A percentile compares a stretch with the other conserved stretches of the same genome.
Evolutionary conservation across 2,888 invertebrate species (phyloP).

Genomic region (Drosophila affinis): DNA sequence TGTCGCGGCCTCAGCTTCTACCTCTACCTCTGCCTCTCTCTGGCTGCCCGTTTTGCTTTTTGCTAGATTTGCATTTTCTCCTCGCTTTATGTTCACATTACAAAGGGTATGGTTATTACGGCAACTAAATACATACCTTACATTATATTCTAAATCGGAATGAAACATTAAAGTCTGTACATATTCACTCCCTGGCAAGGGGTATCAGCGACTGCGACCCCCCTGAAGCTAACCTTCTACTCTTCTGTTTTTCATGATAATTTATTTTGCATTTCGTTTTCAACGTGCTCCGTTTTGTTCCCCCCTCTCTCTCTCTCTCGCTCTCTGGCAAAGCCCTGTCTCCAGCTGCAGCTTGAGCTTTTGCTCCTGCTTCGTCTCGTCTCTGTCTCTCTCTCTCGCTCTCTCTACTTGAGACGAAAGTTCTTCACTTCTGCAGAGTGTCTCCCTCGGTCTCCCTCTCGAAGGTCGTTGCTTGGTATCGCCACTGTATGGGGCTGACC

Average conservation of each 20-base stretch:
- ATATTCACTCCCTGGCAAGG: not conserved
- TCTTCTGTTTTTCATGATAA: conserved; percentile 14
- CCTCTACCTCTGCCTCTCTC: conserved; percentile 3
- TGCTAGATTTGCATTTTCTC: conserved; percentile 20
- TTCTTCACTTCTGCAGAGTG: not conserved
- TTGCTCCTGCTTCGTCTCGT: not conserved
- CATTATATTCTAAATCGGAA: too few species aligned
- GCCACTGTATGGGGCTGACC: conserved; percentile 3
- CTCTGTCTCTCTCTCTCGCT: not conserved
- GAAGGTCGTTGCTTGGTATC: conserved; percentile 21
- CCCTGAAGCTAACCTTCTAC: not conserved
- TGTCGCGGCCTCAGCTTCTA: too few species aligned
- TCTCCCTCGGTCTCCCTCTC: not conserved
- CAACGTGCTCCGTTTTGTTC: not conserved
- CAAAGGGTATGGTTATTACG: not conserved
- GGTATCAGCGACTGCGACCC: not conserved
- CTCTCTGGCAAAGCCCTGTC: not conserved
- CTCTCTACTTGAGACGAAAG: not conserved
- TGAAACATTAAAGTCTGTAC: too few species aligned
- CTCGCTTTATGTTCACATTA: not conserved
- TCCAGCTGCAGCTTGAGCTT: not conserved
- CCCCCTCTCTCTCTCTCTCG: conserved; percentile 7
- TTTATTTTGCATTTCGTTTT: conserved; percentile 14
- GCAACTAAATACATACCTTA: not conserved
- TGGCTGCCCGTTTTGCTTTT: conserved; percentile 18